phyloP scores from a whole-genome alignment of 2,888 invertebrate genomes.

The Magallana nippona region DNA sequence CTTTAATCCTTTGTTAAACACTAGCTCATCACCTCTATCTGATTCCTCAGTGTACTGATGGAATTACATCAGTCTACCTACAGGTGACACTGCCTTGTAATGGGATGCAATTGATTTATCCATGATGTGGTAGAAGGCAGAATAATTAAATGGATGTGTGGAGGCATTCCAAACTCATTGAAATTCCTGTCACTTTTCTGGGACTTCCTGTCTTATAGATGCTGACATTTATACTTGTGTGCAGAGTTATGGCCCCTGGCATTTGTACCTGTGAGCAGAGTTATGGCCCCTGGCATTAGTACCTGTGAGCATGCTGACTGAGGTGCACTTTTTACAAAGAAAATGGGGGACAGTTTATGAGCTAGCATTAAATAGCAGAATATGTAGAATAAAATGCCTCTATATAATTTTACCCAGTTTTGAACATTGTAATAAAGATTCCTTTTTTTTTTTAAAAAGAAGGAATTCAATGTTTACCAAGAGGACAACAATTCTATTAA shows the following conservation, averaged over 20 bases:
- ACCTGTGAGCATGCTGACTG: no score
- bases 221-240: background rate
- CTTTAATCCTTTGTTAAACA: background rate
- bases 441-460: no score
- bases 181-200: constrained; percentile 13
- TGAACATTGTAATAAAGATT: no score
- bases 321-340: no score
- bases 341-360: no score
- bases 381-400: no score
- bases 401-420: no score
- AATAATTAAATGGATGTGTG: constrained; percentile 13
- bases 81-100: no score
- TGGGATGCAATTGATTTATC: background rate
- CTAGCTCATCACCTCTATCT: background rate
- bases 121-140: background rate
- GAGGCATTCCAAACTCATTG: background rate
- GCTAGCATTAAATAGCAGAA: no score
- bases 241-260: background rate
- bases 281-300: background rate
- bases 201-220: background rate
- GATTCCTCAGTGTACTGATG: background rate
- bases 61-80: background rate
- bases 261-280: background rate
- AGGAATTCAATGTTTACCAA: no score
- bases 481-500: no score